A percentile compares a stretch with the other conserved stretches of the same genome.
Conservation (phyloP, 2,888 invertebrate species). For the Euplexia lucipara region DNA sequence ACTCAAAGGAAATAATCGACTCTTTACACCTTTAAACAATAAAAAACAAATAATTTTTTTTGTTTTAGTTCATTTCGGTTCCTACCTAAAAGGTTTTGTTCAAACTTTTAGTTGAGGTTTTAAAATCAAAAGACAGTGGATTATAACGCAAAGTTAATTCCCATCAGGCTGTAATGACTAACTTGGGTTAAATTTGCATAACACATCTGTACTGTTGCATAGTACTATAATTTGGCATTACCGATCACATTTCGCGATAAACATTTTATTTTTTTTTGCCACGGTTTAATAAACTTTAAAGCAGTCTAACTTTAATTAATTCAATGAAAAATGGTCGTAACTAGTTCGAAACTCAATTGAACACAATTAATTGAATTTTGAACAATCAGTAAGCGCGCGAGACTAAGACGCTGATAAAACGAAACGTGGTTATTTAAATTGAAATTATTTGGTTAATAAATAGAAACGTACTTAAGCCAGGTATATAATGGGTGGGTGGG, state of each 20-base stretch:
- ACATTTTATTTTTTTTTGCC: background rate
- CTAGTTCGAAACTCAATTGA: constrained; percentile 24
- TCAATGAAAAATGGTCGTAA: constrained; percentile 15
- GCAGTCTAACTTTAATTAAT: background rate
- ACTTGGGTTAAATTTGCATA: no score
- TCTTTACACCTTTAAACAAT: no score
- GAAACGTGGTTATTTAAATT: background rate
- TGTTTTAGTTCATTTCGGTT: no score
- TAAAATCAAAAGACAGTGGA: no score
- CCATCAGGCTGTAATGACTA: no score
- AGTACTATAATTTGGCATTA: no score
- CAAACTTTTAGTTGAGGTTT: no score
- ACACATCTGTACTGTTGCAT: no score
- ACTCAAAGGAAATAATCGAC: no score
- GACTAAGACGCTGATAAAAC: constrained; percentile 8
- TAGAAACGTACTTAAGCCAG: background rate
- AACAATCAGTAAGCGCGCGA: background rate
- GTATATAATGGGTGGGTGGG: background rate
- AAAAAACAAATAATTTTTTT: no score
- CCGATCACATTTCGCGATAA: background rate
- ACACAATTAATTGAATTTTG: constrained; percentile 11
- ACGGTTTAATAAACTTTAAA: background rate
- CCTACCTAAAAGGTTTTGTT: no score
- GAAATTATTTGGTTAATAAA: background rate
- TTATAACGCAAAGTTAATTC: no score